Evolutionary conservation across 2,113 vertebrate genomes (phyloP).

Genomic region (Gobiocypris rarus): DNA sequence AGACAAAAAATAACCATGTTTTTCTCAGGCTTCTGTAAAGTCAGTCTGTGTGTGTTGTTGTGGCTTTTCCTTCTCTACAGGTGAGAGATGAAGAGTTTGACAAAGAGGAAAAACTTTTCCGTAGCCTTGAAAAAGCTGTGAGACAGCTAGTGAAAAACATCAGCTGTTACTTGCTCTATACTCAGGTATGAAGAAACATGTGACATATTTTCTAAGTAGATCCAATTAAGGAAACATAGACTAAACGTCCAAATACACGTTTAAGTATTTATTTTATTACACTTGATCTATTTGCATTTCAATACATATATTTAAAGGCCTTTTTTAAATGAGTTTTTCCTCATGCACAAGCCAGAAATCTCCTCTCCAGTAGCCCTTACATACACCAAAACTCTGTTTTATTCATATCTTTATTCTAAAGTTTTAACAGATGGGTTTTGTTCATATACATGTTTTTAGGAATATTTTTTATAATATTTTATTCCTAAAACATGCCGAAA

Average conservation of each 20-base stretch:
- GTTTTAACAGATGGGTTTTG: no score
- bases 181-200: conserved; percentile 75
- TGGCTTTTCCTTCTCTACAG: conserved; percentile 68
- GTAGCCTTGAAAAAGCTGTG: conserved; percentile 90
- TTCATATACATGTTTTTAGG: no score
- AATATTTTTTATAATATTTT: no score
- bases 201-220: not conserved
- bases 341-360: no score
- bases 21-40: not conserved
- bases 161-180: conserved; percentile 78
- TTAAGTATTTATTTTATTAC: not conserved
- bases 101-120: conserved; percentile 90
- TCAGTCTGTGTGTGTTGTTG: not conserved
- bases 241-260: not conserved
- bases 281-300: no score
- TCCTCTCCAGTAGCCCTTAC: no score
- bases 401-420: no score
- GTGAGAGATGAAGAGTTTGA: conserved; percentile 93
- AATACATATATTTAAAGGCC: no score
- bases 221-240: not conserved
- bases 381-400: no score
- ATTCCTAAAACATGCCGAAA: no score
- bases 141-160: conserved; percentile 86
- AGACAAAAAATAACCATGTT: not conserved
- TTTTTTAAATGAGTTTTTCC: no score